These are phyloP conservation scores for Acanthurus lineatus DNA, from an alignment of 2,797 vertebrate species.

Conservation along the genomic window DNA sequence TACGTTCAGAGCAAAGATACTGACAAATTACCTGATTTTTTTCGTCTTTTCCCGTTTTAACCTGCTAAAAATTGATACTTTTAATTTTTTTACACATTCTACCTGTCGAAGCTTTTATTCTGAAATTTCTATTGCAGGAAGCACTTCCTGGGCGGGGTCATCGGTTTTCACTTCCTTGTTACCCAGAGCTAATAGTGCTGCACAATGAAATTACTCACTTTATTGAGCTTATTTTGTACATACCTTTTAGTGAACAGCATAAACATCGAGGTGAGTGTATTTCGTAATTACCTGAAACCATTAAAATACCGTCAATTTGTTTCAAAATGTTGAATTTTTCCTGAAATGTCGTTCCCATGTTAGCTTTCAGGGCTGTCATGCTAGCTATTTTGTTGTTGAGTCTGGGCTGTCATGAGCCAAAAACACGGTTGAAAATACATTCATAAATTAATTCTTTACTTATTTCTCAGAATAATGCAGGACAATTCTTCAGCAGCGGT, in stretches of 20 bases:
- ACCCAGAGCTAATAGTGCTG: slow-evolving; percentile 17
- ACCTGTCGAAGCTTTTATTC: slow-evolving; percentile 61
- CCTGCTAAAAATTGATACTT: neutral
- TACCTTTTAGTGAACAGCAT: slow-evolving; percentile 44
- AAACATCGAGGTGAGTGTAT: slow-evolving; percentile 76
- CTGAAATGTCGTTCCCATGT: neutral
- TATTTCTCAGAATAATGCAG: slow-evolving; percentile 84
- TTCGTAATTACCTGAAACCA: accelerated
- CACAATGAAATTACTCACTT: slow-evolving; percentile 63
- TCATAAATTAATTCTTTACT: neutral
- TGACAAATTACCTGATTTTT: neutral
- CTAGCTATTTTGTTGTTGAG: slow-evolving; percentile 26
- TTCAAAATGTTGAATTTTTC: neutral
- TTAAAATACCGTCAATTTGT: neutral
- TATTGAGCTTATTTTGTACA: slow-evolving; percentile 60
- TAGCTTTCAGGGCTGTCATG: slow-evolving; percentile 47
- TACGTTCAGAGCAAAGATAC: neutral
- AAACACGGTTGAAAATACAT: neutral
- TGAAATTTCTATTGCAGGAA: slow-evolving; percentile 58
- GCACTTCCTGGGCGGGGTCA: neutral
- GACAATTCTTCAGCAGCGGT: slow-evolving; percentile 93
- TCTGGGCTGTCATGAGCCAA: neutral
- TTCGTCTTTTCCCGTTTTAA: neutral
- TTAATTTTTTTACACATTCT: neutral
- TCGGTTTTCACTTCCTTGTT: slow-evolving; percentile 65